These are phyloP conservation scores for Sceloporus tristichus DNA, from an alignment of 2,113 vertebrate species.

Conservation along the genomic window DNA sequence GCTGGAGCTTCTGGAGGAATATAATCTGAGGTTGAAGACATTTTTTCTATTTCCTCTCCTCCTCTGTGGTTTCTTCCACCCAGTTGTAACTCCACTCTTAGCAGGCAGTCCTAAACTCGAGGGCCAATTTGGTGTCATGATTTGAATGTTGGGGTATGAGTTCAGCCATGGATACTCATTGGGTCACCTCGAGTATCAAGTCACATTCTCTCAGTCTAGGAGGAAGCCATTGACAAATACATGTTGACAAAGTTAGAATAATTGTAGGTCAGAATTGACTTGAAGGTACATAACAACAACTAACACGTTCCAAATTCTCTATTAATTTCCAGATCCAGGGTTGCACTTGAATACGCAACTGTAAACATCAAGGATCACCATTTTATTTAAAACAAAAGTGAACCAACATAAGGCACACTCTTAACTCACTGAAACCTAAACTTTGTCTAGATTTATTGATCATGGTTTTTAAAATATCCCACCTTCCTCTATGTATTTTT, in stretches of 20 bases:
- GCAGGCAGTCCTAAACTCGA: neutral
- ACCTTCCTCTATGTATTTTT: neutral
- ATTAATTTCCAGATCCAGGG: neutral
- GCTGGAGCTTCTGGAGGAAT: neutral
- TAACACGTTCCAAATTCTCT: no score
- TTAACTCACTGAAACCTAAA: neutral
- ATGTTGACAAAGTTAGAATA: no score
- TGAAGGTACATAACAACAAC: no score
- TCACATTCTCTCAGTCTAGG: no score
- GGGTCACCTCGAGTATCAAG: no score
- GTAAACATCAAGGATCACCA: no score
- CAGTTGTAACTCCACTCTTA: neutral
- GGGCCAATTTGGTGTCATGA: neutral
- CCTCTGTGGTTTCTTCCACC: neutral
- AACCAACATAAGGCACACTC: neutral
- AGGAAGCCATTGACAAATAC: no score
- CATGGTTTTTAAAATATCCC: neutral
- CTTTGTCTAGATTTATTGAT: neutral
- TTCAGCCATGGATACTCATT: no score
- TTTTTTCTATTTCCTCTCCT: neutral
- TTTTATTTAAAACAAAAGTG: neutral
- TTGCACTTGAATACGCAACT: no score
- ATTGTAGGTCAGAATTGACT: no score
- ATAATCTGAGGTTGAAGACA: neutral
- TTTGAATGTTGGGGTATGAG: neutral